A percentile compares a stretch with the other conserved stretches of the same genome.
These are phyloP conservation scores for Lysiphlebus fabarum DNA, from an alignment of 1,140 invertebrate species.

Conservation along the genomic window DNA sequence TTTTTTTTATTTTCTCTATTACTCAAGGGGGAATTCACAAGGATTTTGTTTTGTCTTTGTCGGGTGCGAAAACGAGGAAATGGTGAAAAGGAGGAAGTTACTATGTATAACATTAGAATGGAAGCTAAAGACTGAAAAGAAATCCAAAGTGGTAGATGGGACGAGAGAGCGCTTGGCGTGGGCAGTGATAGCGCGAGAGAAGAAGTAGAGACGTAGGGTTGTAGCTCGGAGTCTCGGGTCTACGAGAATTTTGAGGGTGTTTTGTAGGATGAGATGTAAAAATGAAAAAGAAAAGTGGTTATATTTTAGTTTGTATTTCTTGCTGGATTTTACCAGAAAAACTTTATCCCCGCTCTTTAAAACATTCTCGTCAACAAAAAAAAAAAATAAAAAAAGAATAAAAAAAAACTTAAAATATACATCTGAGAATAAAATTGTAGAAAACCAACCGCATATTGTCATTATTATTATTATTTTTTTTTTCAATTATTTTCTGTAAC, in stretches of 20 bases:
- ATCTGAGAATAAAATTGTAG: neutral
- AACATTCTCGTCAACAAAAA: too few relatives aligned
- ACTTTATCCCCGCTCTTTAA: too few relatives aligned
- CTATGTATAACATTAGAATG: neutral
- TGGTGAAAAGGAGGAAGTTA: conserved; percentile 12
- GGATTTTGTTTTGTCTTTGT: neutral
- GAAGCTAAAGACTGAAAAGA: conserved; percentile 22
- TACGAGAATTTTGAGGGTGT: conserved; percentile 18
- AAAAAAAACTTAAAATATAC: too few relatives aligned
- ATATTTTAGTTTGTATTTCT: too few relatives aligned
- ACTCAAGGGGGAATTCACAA: conserved; percentile 42
- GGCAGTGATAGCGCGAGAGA: neutral
- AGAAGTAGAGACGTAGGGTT: conserved; percentile 9
- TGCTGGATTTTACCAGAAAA: too few relatives aligned
- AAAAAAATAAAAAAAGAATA: too few relatives aligned
- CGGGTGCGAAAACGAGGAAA: conserved; percentile 3
- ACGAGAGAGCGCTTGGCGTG: too few relatives aligned
- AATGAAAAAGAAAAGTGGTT: neutral
- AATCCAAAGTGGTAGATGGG: neutral
- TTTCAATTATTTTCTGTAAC: too few relatives aligned
- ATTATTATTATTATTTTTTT: too few relatives aligned
- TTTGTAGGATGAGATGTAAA: conserved; percentile 13
- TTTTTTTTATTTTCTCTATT: conserved; percentile 24
- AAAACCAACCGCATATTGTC: neutral
- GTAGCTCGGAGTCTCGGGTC: conserved; percentile 16